A percentile compares a stretch with the other conserved stretches of the same genome.
Evolutionary conservation across 1,140 invertebrate genomes (phyloP).

Genomic region (Lerema accius): DNA sequence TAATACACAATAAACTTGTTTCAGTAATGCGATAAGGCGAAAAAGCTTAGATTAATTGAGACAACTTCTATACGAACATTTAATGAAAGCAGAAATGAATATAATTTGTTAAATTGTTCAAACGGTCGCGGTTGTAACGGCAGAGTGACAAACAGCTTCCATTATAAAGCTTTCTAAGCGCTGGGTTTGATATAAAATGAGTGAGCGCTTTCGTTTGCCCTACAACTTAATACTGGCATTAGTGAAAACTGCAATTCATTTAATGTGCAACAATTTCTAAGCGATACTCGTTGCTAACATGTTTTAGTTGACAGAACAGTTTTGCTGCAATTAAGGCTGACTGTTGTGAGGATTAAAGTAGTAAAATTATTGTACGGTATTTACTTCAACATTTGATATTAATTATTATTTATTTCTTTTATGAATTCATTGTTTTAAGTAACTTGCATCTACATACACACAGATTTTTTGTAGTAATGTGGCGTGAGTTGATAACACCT

Average conservation of each 20-base stretch:
- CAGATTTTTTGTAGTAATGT: too few species aligned
- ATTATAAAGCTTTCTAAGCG: slow-evolving; percentile 21
- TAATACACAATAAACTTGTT: background rate
- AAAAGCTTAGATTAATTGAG: slow-evolving; percentile 3
- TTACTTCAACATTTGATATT: too few species aligned
- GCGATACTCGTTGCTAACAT: background rate
- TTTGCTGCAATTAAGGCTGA: slow-evolving; percentile 1
- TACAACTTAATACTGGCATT: background rate
- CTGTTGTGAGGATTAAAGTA: too few species aligned
- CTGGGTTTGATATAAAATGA: slow-evolving; percentile 18
- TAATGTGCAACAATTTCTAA: slow-evolving; percentile 13
- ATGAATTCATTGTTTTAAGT: too few species aligned
- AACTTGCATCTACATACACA: too few species aligned
- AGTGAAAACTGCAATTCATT: slow-evolving; percentile 21
- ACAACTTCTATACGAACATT: background rate
- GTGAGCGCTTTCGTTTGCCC: background rate
- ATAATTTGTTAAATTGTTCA: slow-evolving; percentile 27
- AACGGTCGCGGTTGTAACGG: slow-evolving; percentile 17
- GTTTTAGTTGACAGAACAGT: background rate
- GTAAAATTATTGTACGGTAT: too few species aligned
- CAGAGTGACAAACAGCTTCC: slow-evolving; percentile 26
- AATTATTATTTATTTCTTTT: too few species aligned
- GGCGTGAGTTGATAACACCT: too few species aligned
- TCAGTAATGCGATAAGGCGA: background rate
- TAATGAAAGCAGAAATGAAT: slow-evolving; percentile 8